phyloP scores from a whole-genome alignment of 2,113 vertebrate genomes.

The Caracal caracal region DNA sequence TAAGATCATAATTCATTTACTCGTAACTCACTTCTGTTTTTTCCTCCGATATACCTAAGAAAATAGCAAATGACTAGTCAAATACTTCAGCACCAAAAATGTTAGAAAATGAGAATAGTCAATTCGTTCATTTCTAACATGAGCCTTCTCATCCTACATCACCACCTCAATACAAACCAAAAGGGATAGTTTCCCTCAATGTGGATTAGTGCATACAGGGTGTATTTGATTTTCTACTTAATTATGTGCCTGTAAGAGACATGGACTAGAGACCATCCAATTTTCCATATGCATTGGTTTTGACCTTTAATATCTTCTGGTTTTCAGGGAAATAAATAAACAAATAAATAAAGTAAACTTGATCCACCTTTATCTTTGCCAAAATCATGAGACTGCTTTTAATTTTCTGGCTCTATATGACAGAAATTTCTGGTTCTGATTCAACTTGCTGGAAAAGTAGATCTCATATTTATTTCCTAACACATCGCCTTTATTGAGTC shows the following conservation, averaged over 20 bases:
- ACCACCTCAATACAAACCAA: conserved; percentile 1
- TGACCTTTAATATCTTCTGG: not conserved
- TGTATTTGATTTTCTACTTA: not conserved
- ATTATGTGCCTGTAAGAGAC: not conserved
- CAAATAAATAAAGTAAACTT: not conserved
- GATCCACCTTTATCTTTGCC: not conserved
- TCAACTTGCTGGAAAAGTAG: conserved; percentile 14
- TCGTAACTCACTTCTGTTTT: not conserved
- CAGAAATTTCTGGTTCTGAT: not conserved
- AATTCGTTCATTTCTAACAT: not conserved
- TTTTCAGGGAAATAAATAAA: conserved; percentile 1
- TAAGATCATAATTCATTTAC: not conserved
- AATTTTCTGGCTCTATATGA: not conserved
- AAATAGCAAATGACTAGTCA: not conserved
- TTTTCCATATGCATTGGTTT: not conserved
- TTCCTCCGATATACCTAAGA: not conserved
- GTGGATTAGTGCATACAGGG: not conserved
- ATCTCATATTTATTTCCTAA: not conserved
- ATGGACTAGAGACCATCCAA: not conserved
- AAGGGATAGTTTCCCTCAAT: not conserved
- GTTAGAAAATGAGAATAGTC: not conserved
- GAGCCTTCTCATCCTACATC: conserved; percentile 12
- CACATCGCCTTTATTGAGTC: not conserved
- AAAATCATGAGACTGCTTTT: not conserved
- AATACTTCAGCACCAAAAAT: conserved; percentile 3